Evolutionary conservation across 2,797 vertebrate genomes (phyloP), one percentile per base, ranked within the genome.

Genomic region (Scarus forsteni): DNA sequence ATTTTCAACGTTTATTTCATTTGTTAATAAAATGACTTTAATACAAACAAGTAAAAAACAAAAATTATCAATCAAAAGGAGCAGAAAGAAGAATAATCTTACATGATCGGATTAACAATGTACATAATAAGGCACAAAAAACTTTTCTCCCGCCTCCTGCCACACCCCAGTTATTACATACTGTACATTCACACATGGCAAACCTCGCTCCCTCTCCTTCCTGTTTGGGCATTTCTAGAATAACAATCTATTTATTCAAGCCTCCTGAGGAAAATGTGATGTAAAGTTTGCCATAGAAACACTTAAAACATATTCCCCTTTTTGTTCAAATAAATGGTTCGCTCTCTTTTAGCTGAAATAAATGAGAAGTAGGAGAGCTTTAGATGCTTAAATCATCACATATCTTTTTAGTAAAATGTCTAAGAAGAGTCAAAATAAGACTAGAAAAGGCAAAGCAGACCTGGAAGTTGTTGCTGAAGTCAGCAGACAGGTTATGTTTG

Each of bases 161-260:
- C 85, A 72, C 88, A 88, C 89, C 90, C 85, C 50, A 70, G 49
- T 45, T 54, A 1, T 82, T 68, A 43, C 80, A 74, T 27, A 42
- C 39, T 69, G 59, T 27, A 16, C 76, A 67, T 53, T 54, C 0
- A 11, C 71, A 77, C 80, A 76, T 70, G 72, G 36, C 44, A 9
- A 44, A 8, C 0, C 59, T 59, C 53, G 55, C 39, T 75, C 66
- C 52, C 35, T 73, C 63, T 6, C 43, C 59, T 71, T 45, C 6
- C 66, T 63, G 55, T 55, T 76, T 66, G 73, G 77, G 86, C 61
- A 75, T 36, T 57, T 80, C 65, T 63, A 19, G 57, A 11, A 36
- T 52, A 13, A 42, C 11, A 38, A 34, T n/a, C 11, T 27, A 10
- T 68, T 34, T 69, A 55, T 57, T 63, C 49, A 27, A 66, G 35